These are phyloP conservation scores for Ooceraea biroi DNA, from an alignment of 1,140 invertebrate genomes.

Conservation along the genomic window DNA sequence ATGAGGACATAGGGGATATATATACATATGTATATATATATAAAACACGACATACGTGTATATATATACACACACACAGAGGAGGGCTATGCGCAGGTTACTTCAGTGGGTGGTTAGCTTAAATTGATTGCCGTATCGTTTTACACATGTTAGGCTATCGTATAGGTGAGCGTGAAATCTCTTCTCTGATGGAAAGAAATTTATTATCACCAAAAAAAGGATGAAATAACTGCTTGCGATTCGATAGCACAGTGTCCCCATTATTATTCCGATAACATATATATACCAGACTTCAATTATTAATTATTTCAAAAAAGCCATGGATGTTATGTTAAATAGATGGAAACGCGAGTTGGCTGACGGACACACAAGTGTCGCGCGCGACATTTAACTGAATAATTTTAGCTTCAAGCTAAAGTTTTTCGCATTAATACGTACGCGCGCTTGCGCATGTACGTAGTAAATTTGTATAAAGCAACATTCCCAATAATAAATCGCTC, in stretches of 20 bases:
- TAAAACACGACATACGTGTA: too few species aligned
- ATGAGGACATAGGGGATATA: conserved; percentile 73
- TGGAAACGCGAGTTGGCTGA: neutral
- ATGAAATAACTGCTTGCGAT: conserved; percentile 6
- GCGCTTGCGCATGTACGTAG: too few species aligned
- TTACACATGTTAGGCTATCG: conserved; percentile 79
- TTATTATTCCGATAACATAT: neutral
- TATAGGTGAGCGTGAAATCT: conserved; percentile 73
- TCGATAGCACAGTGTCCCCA: neutral
- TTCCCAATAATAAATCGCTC: neutral
- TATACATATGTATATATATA: too few species aligned
- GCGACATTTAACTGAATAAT: neutral
- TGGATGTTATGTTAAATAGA: neutral
- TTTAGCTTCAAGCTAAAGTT: neutral
- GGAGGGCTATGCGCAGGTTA: conserved; percentile 78
- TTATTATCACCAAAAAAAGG: conserved; percentile 64
- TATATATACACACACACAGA: neutral
- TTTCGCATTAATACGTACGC: neutral
- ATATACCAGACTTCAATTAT: too few species aligned
- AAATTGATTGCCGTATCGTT: conserved; percentile 85
- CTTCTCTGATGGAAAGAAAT: conserved; percentile 58
- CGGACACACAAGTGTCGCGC: too few species aligned
- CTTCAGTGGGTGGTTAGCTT: conserved; percentile 83
- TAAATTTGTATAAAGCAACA: too few species aligned
- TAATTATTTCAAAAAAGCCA: neutral